Conservation (phyloP, 2,888 invertebrate genomes). For the Thecocarcelia acutangulata region DNA sequence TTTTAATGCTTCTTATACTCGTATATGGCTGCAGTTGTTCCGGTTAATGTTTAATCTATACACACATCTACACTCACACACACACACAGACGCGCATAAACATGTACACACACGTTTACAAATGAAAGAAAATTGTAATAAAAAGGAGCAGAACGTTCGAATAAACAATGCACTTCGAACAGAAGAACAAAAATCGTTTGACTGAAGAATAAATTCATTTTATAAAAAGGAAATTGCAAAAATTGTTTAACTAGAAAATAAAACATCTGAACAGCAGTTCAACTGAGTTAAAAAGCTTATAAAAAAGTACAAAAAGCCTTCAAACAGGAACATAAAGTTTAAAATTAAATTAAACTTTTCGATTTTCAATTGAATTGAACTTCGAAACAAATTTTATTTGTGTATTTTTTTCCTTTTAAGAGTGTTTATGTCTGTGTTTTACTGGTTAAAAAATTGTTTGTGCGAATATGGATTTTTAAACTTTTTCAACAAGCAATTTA, state of each 20-base stretch:
- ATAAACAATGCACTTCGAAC: conserved; percentile 16
- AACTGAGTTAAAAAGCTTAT: background rate
- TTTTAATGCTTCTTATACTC: conserved; percentile 19
- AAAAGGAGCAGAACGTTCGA: conserved; percentile 19
- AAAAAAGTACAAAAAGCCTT: conserved; percentile 6
- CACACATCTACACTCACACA: background rate
- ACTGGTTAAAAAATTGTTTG: background rate
- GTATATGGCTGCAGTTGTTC: background rate
- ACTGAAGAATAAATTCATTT: conserved; percentile 55
- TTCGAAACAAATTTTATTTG: conserved; percentile 47
- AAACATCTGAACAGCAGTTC: background rate
- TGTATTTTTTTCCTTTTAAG: background rate
- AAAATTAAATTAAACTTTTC: conserved; percentile 68
- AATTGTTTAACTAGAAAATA: conserved; percentile 50
- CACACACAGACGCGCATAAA: background rate
- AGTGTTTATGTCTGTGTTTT: background rate
- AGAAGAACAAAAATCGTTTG: conserved; percentile 36
- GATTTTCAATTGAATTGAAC: conserved; percentile 62
- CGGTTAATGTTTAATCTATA: background rate
- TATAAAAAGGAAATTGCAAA: conserved; percentile 62
- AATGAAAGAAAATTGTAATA: conserved; percentile 12
- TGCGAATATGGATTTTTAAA: background rate
- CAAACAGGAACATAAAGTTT: conserved; percentile 59
- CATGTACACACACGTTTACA: background rate
- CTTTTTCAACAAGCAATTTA: too few relatives aligned